Base-by-base conservation (phyloP, 37 sponge, comb jelly and placozoan species). In the Halichondria panicea region DNA sequence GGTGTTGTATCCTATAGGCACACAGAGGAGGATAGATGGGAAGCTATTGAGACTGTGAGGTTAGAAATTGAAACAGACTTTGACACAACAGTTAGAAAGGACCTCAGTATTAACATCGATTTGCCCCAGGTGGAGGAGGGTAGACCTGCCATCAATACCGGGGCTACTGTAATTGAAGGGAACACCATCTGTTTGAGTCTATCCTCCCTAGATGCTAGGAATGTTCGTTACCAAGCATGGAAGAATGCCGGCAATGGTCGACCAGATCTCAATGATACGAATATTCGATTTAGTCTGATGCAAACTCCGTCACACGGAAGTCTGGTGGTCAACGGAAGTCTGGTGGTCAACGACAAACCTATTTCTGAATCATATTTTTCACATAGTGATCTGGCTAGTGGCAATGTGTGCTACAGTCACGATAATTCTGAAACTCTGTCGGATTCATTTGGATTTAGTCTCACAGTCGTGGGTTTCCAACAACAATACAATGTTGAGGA, bases 161-260 rank as follows among this genome's bases (percentile, higher is more conserved):
- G 68, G 6, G 59, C 86, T 2, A 31, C 11, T 8, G 64, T 91
- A 33, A 27, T 11, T 0, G 87, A 86, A 33, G 80, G 80, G 3
- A 71, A 71, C n/a, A 0, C 13, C 0, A 44, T 12, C 0, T 86
- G 87, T 63, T 36, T 91, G n/a, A 74, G 43, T 27, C 75, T 70
- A 4, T 46, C 43, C 13, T 13, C 72, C 43, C 78, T 91, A 36
- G 92, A 91, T 78, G 87, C 83, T 24, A 68, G 92, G 12, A 91
- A 91, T 70, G 24, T 91, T 0, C 78, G 87, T 8, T 91, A 91
- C 50, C 30, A 9, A 4, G 73, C 74, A 7, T 85, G 80, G 76
- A 58, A 67, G 13, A 13, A 21, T 38, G 3, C 53, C n/a, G 5
- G 66, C 41, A 3, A 61, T 18, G 32, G 2, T 1, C 2, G 4